These are phyloP conservation scores for Leucoma salicis DNA, from an alignment of 2,888 invertebrate genomes.

Conservation along the genomic window DNA sequence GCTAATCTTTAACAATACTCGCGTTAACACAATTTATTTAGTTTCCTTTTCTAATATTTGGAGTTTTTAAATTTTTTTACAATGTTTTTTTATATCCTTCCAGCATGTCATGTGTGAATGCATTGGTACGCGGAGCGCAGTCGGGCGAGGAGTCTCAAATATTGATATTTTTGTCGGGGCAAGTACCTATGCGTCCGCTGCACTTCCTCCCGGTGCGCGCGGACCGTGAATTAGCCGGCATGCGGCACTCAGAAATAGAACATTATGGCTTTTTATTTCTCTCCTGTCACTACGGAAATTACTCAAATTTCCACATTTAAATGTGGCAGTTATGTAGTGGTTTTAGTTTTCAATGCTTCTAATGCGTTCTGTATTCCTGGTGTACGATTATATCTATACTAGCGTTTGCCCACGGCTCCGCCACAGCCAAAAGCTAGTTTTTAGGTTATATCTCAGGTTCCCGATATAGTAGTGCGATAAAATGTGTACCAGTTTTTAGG, in stretches of 20 bases:
- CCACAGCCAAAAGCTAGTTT: too few relatives aligned
- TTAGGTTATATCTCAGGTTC: too few relatives aligned
- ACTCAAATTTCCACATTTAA: constrained; percentile 21
- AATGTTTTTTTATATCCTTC: constrained; percentile 11
- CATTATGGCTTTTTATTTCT: constrained; percentile 28
- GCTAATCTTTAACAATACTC: too few relatives aligned
- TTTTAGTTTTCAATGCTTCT: too few relatives aligned
- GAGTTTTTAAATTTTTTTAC: too few relatives aligned
- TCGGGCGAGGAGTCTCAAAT: constrained; percentile 34
- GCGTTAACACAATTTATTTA: too few relatives aligned
- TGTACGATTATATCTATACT: too few relatives aligned
- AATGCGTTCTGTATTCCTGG: constrained; percentile 8
- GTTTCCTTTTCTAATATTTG: too few relatives aligned
- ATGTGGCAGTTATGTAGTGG: neutral
- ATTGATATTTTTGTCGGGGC: constrained; percentile 46
- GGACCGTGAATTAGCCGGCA: constrained; percentile 38
- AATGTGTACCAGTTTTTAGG: too few relatives aligned
- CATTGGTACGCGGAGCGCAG: constrained; percentile 17
- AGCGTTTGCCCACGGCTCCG: too few relatives aligned
- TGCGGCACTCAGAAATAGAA: constrained; percentile 41
- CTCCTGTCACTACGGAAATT: constrained; percentile 21
- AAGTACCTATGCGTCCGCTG: constrained; percentile 20
- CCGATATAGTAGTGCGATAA: too few relatives aligned
- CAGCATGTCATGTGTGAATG: constrained; percentile 10
- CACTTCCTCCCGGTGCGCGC: constrained; percentile 39